phyloP scores from a whole-genome alignment of 2,113 vertebrate genomes.

The Planiliza haematocheilus region DNA sequence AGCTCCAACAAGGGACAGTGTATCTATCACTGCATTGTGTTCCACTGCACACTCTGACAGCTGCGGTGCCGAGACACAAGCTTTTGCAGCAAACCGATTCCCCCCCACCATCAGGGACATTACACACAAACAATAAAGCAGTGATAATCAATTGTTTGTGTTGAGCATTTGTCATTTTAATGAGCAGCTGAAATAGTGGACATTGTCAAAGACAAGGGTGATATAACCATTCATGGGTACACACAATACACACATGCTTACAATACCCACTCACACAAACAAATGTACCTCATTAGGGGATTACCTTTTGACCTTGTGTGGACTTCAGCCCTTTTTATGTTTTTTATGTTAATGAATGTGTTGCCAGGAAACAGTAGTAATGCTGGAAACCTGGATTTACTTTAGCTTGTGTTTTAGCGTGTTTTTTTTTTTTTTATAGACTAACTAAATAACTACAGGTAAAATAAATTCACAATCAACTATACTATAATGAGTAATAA shows the following conservation, averaged over 20 bases:
- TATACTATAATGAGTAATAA: too few species aligned
- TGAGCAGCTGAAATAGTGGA: constrained; percentile 42
- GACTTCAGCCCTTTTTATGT: constrained; percentile 29
- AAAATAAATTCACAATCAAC: too few species aligned
- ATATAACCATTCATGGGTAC: neutral
- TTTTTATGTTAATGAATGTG: constrained; percentile 44
- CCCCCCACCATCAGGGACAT: constrained; percentile 22
- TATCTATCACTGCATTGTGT: constrained; percentile 24
- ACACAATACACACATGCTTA: neutral
- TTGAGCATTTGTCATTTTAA: constrained; percentile 71
- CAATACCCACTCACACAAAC: neutral
- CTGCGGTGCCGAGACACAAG: constrained; percentile 9
- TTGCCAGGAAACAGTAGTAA: constrained; percentile 38
- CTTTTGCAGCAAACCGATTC: constrained; percentile 32
- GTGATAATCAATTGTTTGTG: constrained; percentile 51
- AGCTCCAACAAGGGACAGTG: constrained; percentile 4
- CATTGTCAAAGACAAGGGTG: constrained; percentile 34
- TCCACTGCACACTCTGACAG: constrained; percentile 12
- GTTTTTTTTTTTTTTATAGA: neutral
- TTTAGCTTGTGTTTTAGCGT: neutral
- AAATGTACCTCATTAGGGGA: constrained; percentile 51
- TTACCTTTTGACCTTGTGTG: constrained; percentile 47
- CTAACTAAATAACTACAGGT: too few species aligned
- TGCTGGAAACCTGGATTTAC: neutral
- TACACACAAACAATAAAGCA: constrained; percentile 41